Percentiles rank a stretch among this genome's conserved stretches.
Conservation (phyloP, 2,113 vertebrate genomes). For the Etheostoma cragini region DNA sequence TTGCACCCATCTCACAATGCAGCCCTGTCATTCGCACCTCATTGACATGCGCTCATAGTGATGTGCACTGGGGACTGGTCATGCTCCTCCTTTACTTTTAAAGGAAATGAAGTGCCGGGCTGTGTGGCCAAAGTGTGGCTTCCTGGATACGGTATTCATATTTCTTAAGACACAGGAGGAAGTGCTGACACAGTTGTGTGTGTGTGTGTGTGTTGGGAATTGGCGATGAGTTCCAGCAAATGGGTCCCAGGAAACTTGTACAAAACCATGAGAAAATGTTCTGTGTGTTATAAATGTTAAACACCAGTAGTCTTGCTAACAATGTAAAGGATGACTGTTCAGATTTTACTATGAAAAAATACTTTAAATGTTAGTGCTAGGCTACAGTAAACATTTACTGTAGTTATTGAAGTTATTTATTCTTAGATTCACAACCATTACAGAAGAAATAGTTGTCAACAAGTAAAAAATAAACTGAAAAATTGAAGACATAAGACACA, state of each 20-base stretch:
- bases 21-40: conserved; percentile 81
- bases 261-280: background rate
- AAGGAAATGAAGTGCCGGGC: conserved; percentile 69
- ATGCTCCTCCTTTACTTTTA: conserved; percentile 70
- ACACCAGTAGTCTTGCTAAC: background rate
- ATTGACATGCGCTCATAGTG: conserved; percentile 84
- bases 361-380: background rate
- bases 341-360: background rate
- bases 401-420: too few species aligned
- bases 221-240: conserved; percentile 29
- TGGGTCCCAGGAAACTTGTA: conserved; percentile 36
- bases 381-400: background rate
- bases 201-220: conserved; percentile 27
- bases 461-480: too few species aligned
- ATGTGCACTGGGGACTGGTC: conserved; percentile 65
- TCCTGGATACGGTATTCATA: conserved; percentile 80
- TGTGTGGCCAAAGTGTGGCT: conserved; percentile 80
- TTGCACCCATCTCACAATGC: conserved; percentile 79
- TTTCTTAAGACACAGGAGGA: conserved; percentile 67
- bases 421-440: too few species aligned
- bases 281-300: background rate
- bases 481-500: too few species aligned
- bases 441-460: too few species aligned
- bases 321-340: background rate
- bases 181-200: conserved; percentile 41